Conservation (phyloP, 2,797 vertebrate genomes). For the Eurystomus glaucurus region DNA sequence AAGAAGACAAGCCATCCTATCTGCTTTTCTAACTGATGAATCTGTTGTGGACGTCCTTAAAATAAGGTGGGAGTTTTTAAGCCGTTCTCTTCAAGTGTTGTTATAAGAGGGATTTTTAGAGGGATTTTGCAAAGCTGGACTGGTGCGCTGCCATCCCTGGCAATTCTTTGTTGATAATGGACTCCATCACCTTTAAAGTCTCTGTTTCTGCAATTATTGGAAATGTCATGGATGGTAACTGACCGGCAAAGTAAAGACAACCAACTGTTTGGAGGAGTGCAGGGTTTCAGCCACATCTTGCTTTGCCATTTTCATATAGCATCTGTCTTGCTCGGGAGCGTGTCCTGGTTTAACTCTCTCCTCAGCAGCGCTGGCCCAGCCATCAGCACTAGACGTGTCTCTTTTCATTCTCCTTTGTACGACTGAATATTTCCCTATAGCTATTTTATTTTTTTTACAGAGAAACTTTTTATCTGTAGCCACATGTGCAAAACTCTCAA, state of each 20-base stretch:
- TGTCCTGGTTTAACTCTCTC: conserved; percentile 57
- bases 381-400: background rate
- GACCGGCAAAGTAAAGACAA: conserved; percentile 47
- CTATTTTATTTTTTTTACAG: conserved; percentile 65
- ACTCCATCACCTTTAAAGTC: conserved; percentile 22
- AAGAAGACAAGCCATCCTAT: background rate
- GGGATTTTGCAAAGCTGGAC: conserved; percentile 34
- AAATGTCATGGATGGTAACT: conserved; percentile 54
- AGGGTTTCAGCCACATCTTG: conserved; percentile 4
- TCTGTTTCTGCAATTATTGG: conserved; percentile 64
- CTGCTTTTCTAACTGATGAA: background rate
- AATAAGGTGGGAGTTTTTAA: conserved; percentile 45
- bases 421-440: conserved; percentile 26
- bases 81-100: conserved; percentile 21
- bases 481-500: conserved; percentile 65
- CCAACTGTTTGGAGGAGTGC: conserved; percentile 18
- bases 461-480: conserved; percentile 68
- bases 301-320: conserved; percentile 7
- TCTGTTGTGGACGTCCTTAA: background rate
- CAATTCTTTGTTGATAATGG: conserved; percentile 74
- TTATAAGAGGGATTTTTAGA: conserved; percentile 25
- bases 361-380: background rate
- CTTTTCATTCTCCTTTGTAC: conserved; percentile 43
- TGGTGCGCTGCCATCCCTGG: conserved; percentile 54
- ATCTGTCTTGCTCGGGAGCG: conserved; percentile 13